Percentiles rank a stretch among this genome's conserved stretches.
Conservation (phyloP, 2,888 invertebrate genomes). For the Norana najaformis region DNA sequence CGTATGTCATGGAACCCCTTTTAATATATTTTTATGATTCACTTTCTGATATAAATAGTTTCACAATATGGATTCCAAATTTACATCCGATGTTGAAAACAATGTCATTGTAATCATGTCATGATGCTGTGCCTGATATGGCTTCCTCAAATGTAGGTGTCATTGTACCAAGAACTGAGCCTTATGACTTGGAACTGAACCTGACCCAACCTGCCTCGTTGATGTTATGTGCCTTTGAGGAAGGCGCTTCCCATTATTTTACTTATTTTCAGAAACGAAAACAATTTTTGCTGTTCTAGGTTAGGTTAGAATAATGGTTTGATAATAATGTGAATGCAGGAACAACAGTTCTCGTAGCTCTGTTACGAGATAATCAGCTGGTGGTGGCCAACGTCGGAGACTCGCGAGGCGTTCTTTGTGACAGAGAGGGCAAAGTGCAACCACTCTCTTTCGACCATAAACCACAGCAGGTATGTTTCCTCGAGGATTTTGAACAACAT, state of each 20-base stretch:
- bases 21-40: background rate
- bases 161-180: background rate
- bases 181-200: background rate
- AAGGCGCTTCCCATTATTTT: background rate
- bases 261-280: background rate
- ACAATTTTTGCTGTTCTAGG: background rate
- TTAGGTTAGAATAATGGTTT: background rate
- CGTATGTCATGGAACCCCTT: background rate
- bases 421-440: conserved; percentile 83
- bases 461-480: conserved; percentile 80
- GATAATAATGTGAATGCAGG: conserved; percentile 66
- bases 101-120: background rate
- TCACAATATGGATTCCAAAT: background rate
- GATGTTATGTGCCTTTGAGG: no score
- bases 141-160: background rate
- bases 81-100: background rate
- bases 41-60: background rate
- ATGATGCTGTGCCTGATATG: background rate
- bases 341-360: conserved; percentile 87
- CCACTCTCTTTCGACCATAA: conserved; percentile 94
- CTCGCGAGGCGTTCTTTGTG: conserved; percentile 93
- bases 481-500: background rate
- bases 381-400: conserved; percentile 96
- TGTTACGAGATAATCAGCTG: conserved; percentile 79
- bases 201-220: no score